These are phyloP conservation scores for Solenodon paradoxus DNA, from an alignment of 2,113 vertebrate species.

Conservation along the genomic window DNA sequence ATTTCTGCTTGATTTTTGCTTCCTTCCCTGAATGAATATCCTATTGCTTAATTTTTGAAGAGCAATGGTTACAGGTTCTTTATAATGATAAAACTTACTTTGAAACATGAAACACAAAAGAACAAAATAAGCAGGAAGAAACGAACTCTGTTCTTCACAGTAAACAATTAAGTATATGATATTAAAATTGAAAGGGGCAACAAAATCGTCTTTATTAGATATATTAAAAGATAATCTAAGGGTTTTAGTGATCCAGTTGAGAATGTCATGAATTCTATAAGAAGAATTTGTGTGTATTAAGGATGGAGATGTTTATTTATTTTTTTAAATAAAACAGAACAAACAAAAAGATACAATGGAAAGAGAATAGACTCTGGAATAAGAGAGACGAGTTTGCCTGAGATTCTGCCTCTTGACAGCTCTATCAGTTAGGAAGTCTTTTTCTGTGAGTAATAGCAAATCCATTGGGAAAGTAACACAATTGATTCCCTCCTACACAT, in stretches of 20 bases:
- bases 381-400: neutral
- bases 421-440: neutral
- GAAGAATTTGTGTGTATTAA: neutral
- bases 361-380: neutral
- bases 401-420: neutral
- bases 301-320: no score
- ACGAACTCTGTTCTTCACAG: neutral
- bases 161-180: neutral
- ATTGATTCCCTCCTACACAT: neutral
- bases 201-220: neutral
- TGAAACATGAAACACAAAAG: neutral
- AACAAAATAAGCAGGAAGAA: neutral
- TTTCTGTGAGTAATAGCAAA: neutral
- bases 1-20: neutral
- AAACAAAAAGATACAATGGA: no score
- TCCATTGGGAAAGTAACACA: neutral
- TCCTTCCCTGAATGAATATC: neutral
- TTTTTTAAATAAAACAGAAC: no score
- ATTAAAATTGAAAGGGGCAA: neutral
- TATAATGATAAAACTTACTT: neutral
- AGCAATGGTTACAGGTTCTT: neutral
- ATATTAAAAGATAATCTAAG: neutral
- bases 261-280: neutral
- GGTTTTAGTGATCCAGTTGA: neutral
- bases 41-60: neutral